Conservation (phyloP, 2,797 vertebrate genomes). For the Linurgus olivaceus region DNA sequence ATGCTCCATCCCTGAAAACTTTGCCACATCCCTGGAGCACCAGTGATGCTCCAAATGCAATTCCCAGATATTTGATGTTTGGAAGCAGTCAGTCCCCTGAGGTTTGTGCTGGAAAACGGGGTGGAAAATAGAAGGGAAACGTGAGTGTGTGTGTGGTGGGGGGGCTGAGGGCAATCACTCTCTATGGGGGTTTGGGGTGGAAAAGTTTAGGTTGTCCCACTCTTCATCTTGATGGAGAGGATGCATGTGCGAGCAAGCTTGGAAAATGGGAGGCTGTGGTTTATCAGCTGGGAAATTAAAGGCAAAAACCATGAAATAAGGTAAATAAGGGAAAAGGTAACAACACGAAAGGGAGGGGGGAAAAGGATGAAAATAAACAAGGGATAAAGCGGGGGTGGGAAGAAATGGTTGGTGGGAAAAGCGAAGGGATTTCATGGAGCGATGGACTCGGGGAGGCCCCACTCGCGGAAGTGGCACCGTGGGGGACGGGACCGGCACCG, state of each 20-base stretch:
- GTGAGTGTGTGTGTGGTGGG: rapidly evolving
- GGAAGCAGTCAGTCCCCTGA: not conserved
- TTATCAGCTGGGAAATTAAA: not conserved
- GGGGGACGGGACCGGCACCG: not conserved
- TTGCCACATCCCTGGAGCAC: not conserved
- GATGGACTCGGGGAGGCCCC: slow-evolving; percentile 4
- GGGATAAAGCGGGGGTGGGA: not conserved
- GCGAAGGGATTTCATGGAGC: not conserved
- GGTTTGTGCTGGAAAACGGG: not conserved
- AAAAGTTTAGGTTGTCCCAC: not conserved
- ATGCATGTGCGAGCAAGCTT: not conserved
- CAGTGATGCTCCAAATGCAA: not conserved
- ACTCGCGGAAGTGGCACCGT: not conserved
- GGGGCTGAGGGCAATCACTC: rapidly evolving
- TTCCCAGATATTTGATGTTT: not conserved
- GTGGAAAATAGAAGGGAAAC: not conserved
- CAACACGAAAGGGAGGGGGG: rapidly evolving
- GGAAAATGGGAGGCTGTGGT: not conserved
- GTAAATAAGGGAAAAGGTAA: not conserved
- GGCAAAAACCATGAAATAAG: not conserved
- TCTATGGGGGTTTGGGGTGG: not conserved
- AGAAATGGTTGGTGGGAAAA: not conserved
- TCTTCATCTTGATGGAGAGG: not conserved
- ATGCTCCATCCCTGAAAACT: not conserved
- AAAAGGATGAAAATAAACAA: not conserved